These are phyloP conservation scores for Habropoda laboriosa DNA, from an alignment of 1,140 invertebrate species.

Conservation along the genomic window DNA sequence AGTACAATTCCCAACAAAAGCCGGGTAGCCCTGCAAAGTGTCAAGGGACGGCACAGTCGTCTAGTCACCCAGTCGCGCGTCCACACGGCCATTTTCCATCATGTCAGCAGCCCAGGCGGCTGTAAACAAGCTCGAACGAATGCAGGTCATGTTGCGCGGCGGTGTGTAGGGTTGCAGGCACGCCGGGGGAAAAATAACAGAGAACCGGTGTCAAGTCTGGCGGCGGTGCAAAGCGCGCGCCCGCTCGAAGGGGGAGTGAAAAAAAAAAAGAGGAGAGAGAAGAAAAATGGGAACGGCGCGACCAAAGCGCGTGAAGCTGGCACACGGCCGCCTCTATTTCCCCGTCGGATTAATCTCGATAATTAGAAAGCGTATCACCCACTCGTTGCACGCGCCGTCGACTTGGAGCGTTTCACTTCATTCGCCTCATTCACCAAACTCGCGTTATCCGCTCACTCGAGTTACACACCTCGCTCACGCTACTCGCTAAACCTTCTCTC, in stretches of 20 bases:
- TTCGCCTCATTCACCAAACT: slow-evolving; percentile 75
- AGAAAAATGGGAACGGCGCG: slow-evolving; percentile 20
- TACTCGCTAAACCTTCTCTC: slow-evolving; percentile 56
- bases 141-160: slow-evolving; percentile 22
- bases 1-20: neutral
- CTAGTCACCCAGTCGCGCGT: no score
- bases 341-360: slow-evolving; percentile 71
- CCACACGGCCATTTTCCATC: neutral
- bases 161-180: slow-evolving; percentile 8
- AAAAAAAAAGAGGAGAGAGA: slow-evolving; percentile 17
- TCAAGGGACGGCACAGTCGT: neutral
- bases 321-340: slow-evolving; percentile 52
- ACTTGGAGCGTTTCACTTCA: slow-evolving; percentile 75
- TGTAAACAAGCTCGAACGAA: slow-evolving; percentile 44
- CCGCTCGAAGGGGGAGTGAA: slow-evolving; percentile 13
- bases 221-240: slow-evolving; percentile 8
- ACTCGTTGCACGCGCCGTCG: slow-evolving; percentile 73
- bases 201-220: slow-evolving; percentile 53
- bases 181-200: slow-evolving; percentile 42
- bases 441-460: slow-evolving; percentile 71
- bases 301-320: slow-evolving; percentile 41
- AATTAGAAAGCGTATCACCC: slow-evolving; percentile 76
- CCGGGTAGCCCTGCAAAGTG: neutral
- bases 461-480: slow-evolving; percentile 59
- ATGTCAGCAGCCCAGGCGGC: neutral